Conservation (phyloP, 2,113 vertebrate genomes). For the Canis aureus region DNA sequence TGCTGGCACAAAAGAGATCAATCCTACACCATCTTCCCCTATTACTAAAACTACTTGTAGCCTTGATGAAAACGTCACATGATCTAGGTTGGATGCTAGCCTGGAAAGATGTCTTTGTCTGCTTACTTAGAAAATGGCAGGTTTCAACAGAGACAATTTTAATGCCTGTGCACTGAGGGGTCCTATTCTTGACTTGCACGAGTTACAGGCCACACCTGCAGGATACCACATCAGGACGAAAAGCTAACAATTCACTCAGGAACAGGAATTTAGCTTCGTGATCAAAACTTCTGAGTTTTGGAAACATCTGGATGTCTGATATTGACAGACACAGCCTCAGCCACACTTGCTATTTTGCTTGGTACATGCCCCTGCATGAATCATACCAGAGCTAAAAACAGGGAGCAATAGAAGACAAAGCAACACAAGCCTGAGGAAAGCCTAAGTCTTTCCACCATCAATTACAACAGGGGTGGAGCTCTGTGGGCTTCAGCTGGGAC, state of each 20-base stretch:
- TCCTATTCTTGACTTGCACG: neutral
- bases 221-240: neutral
- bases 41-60: neutral
- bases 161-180: neutral
- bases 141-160: neutral
- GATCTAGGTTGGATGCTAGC: neutral
- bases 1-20: neutral
- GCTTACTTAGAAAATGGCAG: neutral
- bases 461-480: neutral
- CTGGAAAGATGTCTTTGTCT: neutral
- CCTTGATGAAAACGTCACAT: neutral
- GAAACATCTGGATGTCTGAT: slow-evolving; percentile 66
- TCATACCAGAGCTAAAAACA: slow-evolving; percentile 51
- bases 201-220: neutral
- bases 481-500: accelerated
- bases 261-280: neutral
- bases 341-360: slow-evolving; percentile 63
- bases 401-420: neutral
- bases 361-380: slow-evolving; percentile 4
- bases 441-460: neutral
- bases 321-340: slow-evolving; percentile 13
- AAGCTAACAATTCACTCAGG: neutral
- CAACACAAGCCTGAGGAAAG: neutral
- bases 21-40: neutral
- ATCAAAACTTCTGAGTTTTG: slow-evolving; percentile 44